Evolutionary conservation across 2,113 vertebrate genomes (phyloP), one percentile per base, ranked within the genome.

Genomic region (Poeciliopsis retropinna): DNA sequence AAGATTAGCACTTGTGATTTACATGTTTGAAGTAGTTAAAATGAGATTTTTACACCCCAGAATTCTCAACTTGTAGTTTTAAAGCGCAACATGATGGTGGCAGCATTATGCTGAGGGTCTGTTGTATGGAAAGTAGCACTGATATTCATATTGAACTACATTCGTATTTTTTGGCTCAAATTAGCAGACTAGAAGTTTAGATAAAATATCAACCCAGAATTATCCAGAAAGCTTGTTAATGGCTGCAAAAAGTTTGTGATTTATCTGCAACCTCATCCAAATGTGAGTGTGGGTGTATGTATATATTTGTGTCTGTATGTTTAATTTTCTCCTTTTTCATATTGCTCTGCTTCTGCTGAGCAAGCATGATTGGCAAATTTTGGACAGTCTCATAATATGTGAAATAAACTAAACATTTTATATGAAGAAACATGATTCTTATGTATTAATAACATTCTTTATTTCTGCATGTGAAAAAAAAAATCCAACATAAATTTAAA

Each of bases 391-490:
- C 17, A 47, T 11, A 47, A 68, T 41, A 27, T n/a, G 9, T 27
- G 8, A 15, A 22, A n/a, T 7, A 9, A 1, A 17, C 62, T 9
- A 54, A 44, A 25, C 57, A 54, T 30, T 25, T 28, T 2, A 3
- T 63, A 37, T 54, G n/a, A 63, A 72, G 57, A 28, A 30, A 73
- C 27, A 0, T 27, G 10, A 13, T 13, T 25, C 10, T 61, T 28
- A 34, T 73, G 14, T n/a, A 22, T 77, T 34, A 67, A 17, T 25
- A 72, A 62, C 0, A 3, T 31, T 66, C 32, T 71, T 80, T 70
- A 80, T 75, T 78, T 78, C n/a, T 62, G n/a, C n/a, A 51, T 19
- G 0, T 31, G 4, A 14, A 31, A 63, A 54, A 72, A 22, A 3
- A 34, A 34, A 34, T 31, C 1, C 22, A 67, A 67, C 2, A 44